Evolutionary conservation across 2,888 invertebrate genomes (phyloP), one percentile per base, ranked within the genome.

Genomic region (Penaeus monodon): DNA sequence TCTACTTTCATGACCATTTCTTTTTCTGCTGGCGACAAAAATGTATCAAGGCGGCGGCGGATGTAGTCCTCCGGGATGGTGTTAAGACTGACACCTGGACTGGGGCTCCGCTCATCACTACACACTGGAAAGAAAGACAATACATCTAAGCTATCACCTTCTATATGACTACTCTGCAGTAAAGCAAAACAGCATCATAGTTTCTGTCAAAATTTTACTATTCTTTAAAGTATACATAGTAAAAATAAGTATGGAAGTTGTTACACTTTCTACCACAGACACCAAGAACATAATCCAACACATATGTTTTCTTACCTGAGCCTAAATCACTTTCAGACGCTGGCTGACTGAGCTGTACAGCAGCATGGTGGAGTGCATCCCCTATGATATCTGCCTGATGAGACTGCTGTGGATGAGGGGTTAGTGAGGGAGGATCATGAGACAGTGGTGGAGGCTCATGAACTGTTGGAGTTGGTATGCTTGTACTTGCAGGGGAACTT

Each of bases 1-100:
- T 96, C 95, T 88, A 96, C 94, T 91, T 94, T 94, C 82, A 95
- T 93, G 20, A 97, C 94, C 1, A 95, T 95, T 38, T 94, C 93
- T 1, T 95, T 93, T 89, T 93, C 93, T 64, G 91, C 91, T 7
- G 90, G 89, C 29, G 91, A 91, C 6, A 92, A 88, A 7, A 88
- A 83, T 88, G 91, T 65, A 89, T 91, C 38, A 91, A 91, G 73
- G 91, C 91, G n/a, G 91, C 91, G 90, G 91, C 91, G 73, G 64
- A 87, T 86, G 10, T 74, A 80, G 33, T 84, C 86, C 44, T 81
- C 89, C n/a, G 80, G 76, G 22, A 86, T 81, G 27, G 85, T 65
- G 24, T 81, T 70, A 17, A 88, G n/a, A 8, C 76, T 82, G n/a
- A 84, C 82, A 27, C 86, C 82, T 64, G 88, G 85, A 81, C 90